Base-by-base conservation (phyloP, 2,113 vertebrate species). In the Pica pica region DNA sequence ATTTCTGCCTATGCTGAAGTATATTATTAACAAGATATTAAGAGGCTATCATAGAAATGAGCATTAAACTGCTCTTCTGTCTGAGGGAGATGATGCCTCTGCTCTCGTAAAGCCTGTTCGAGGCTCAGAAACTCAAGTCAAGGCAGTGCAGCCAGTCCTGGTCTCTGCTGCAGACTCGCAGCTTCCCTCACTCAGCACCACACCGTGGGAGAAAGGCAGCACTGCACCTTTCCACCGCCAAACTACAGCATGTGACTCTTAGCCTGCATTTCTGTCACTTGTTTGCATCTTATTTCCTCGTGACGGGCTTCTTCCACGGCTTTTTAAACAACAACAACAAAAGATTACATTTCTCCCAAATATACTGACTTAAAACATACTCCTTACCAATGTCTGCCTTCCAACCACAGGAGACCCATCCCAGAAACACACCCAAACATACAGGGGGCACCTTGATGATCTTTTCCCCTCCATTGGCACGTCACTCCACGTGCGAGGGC, bases 161-260 rank as follows among this genome's bases (percentile, higher is more conserved):
- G 14, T 2, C 23, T 6, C 47, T 16, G 65, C 57, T 18, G 47
- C 63, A 9, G 10, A 6, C n/a, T 16, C 33, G 28, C 52, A 31
- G 77, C 69, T 53, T 44, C 74, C 2, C 35, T 19, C 71, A 47
- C 39, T 16, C 67, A 59, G 87, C 94, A 59, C 95, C 92, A 26
- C 92, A 1, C 31, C 1, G 90, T 30, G 95, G 91, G 24, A 55
- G 59, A 56, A 70, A 74, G 0, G 56, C 46, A 73, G 1, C 9
- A 44, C 8, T 63, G 75, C 94, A 70, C 4, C 87, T 37, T 35
- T 4, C 16, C 33, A 3, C 13, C 3, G 1, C 10, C 33, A 44
- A 31, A 35, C 37, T 2, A 4, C 22, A 41, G 23, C n/a, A 1
- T 1, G 11, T 6, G 1, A 6, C 57, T 26, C 9, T 2, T 1